Percentiles rank a stretch among this genome's conserved stretches.
Conservation (phyloP, 2,113 vertebrate genomes). For the Asarcornis scutulata region DNA sequence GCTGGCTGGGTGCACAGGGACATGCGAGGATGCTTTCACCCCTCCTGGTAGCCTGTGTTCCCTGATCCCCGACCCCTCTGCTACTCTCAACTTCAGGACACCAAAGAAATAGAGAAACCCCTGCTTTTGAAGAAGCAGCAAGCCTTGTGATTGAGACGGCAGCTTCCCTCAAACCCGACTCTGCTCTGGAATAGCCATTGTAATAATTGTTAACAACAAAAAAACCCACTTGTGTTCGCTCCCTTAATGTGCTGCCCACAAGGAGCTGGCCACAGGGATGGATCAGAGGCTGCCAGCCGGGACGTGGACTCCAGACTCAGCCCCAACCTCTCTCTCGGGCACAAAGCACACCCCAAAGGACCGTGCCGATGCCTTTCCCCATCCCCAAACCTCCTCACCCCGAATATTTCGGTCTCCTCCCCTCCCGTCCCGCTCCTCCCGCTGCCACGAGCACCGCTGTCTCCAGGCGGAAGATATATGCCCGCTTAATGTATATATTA, state of each 20-base stretch:
- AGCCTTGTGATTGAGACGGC: accelerated
- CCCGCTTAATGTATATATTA: constrained; percentile 59
- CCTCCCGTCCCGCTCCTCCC: neutral
- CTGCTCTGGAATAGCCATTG: neutral
- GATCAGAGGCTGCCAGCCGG: neutral
- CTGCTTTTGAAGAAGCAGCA: neutral
- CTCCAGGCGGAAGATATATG: constrained; percentile 16
- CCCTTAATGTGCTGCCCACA: accelerated
- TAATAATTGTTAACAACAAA: neutral
- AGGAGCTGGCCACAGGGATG: accelerated
- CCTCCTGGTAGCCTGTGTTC: neutral
- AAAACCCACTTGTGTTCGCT: neutral
- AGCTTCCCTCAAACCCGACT: neutral
- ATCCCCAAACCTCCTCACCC: neutral
- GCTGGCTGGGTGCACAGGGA: neutral
- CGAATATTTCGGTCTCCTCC: neutral
- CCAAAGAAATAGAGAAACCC: neutral
- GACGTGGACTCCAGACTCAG: no score
- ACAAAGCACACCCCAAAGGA: neutral
- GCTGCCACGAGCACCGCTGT: neutral
- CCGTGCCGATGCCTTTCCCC: neutral
- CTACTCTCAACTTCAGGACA: neutral
- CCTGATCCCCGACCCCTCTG: neutral
- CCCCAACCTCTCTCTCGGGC: neutral
- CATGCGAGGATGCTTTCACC: accelerated